phyloP scores from a whole-genome alignment of 2,888 invertebrate species.

The Carcina quercana region DNA sequence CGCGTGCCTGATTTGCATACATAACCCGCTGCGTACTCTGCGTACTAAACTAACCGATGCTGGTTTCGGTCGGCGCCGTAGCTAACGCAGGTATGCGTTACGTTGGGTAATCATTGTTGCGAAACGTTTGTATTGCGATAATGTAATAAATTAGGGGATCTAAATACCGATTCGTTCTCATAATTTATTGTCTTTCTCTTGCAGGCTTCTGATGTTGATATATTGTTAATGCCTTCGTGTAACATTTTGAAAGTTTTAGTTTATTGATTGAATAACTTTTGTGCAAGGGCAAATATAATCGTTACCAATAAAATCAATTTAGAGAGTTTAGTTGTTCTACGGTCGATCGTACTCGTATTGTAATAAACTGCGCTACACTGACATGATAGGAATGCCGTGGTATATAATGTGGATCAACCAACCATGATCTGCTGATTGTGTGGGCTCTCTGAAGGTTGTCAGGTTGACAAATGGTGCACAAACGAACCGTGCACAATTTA shows the following conservation, averaged over 20 bases:
- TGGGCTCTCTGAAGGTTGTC: slow-evolving; percentile 7
- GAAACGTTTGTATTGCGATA: slow-evolving; percentile 5
- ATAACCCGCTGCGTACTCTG: slow-evolving; percentile 30
- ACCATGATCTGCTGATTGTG: slow-evolving; percentile 4
- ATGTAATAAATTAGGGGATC: too few species aligned
- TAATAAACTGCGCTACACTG: too few species aligned
- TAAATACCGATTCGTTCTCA: too few species aligned
- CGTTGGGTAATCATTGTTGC: slow-evolving; percentile 7
- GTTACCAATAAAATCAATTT: too few species aligned
- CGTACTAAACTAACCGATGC: slow-evolving; percentile 31
- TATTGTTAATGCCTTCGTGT: too few species aligned
- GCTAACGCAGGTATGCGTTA: slow-evolving; percentile 4
- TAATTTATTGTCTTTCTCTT: too few species aligned
- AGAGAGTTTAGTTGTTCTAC: too few species aligned
- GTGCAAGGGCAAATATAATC: too few species aligned
- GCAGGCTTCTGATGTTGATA: too few species aligned
- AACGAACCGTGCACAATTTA: neutral
- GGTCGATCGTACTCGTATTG: too few species aligned
- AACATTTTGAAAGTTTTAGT: too few species aligned
- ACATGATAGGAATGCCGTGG: neutral
- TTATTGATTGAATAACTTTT: too few species aligned
- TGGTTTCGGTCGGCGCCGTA: slow-evolving; percentile 5
- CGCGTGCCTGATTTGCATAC: slow-evolving; percentile 43
- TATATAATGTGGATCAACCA: slow-evolving; percentile 1
- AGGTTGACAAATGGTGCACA: slow-evolving; percentile 1